phyloP scores from a whole-genome alignment of 2,888 invertebrate genomes.

The Morpho achilles region DNA sequence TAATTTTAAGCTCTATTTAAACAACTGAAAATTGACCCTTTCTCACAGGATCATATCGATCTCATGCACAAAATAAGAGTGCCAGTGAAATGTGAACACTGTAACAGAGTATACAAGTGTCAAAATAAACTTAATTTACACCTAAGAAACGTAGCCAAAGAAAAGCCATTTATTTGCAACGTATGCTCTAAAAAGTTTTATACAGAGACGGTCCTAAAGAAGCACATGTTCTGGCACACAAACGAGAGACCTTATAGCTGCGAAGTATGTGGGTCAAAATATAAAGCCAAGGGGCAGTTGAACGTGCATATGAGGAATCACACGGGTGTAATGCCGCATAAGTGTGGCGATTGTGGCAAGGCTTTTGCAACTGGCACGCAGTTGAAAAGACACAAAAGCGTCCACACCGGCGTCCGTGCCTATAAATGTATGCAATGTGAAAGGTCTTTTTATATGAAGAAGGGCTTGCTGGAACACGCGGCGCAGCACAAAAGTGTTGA shows the following conservation, averaged over 20 bases:
- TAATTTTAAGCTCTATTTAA: background rate
- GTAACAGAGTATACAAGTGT: constrained; percentile 44
- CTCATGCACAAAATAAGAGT: constrained; percentile 24
- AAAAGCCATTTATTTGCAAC: constrained; percentile 39
- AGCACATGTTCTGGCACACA: constrained; percentile 46
- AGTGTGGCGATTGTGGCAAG: constrained; percentile 32
- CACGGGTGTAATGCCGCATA: constrained; percentile 34
- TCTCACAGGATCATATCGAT: constrained; percentile 23
- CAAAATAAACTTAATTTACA: constrained; percentile 35
- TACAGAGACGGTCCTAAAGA: constrained; percentile 30
- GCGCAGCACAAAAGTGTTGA: constrained; percentile 30
- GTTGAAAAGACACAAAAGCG: constrained; percentile 32
- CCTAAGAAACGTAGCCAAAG: constrained; percentile 29
- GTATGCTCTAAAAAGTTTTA: constrained; percentile 42
- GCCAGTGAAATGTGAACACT: constrained; percentile 43
- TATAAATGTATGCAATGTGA: constrained; percentile 30
- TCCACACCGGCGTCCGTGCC: constrained; percentile 30
- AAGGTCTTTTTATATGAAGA: constrained; percentile 33
- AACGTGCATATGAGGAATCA: constrained; percentile 39
- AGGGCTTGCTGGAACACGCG: constrained; percentile 36
- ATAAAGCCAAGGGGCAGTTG: constrained; percentile 42
- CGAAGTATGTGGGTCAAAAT: constrained; percentile 40
- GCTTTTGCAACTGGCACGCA: constrained; percentile 29
- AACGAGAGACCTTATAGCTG: constrained; percentile 43
- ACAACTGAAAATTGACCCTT: background rate